A percentile compares a stretch with the other conserved stretches of the same genome.
Conservation (phyloP, 2,113 vertebrate genomes). For the Bufo bufo region DNA sequence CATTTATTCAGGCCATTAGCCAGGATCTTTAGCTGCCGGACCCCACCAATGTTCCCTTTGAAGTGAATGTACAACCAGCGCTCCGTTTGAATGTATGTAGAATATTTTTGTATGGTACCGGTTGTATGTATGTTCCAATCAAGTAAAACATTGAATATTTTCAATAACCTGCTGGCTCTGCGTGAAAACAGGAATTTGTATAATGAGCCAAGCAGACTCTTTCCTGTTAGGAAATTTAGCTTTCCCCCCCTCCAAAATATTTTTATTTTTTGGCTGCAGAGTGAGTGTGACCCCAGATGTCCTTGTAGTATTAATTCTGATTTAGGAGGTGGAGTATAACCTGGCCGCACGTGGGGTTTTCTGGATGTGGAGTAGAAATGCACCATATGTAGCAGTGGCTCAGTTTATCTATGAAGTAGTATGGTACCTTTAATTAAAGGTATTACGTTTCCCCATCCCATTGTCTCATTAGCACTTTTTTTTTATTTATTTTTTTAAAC, state of each 20-base stretch:
- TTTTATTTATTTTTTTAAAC: too few species aligned
- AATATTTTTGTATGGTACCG: not conserved
- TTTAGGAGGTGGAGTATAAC: slow-evolving; percentile 63
- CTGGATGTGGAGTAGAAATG: too few species aligned
- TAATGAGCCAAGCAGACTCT: slow-evolving; percentile 75
- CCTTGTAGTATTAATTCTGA: slow-evolving; percentile 72
- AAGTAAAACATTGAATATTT: not conserved
- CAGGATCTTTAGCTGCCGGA: not conserved
- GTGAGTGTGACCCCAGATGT: slow-evolving; percentile 78
- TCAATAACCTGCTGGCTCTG: slow-evolving; percentile 69
- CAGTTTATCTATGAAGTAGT: too few species aligned
- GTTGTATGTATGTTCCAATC: not conserved
- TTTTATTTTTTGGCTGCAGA: slow-evolving; percentile 74
- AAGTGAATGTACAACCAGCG: not conserved
- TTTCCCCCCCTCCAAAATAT: slow-evolving; percentile 34
- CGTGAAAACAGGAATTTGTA: slow-evolving; percentile 84
- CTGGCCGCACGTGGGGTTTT: not conserved
- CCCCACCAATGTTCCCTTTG: not conserved
- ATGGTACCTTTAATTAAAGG: too few species aligned
- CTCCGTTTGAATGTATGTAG: not conserved
- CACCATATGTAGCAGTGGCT: too few species aligned
- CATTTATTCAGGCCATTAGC: too few species aligned
- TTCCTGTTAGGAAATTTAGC: slow-evolving; percentile 78
- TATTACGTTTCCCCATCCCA: too few species aligned
- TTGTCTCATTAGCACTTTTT: too few species aligned